A percentile compares a stretch with the other conserved stretches of the same genome.
Evolutionary conservation across 2,797 vertebrate species (phyloP).

Genomic region (Buphagus erythrorhynchus): DNA sequence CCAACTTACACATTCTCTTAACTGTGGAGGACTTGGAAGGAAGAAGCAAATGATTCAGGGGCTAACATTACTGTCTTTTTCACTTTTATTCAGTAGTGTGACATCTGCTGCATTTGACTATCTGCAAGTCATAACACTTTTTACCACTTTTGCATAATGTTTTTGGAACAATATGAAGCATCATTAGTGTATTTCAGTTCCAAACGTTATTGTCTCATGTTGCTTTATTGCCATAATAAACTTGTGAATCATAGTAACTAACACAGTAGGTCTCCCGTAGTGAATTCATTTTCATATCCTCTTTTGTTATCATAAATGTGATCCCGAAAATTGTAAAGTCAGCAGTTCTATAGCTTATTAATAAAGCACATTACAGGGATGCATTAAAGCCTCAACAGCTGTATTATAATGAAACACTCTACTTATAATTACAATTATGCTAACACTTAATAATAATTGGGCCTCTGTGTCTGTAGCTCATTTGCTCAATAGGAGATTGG

Average conservation of each 20-base stretch:
- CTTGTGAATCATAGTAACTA: slow-evolving; percentile 78
- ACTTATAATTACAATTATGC: slow-evolving; percentile 80
- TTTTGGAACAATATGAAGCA: slow-evolving; percentile 64
- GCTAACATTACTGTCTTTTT: background rate
- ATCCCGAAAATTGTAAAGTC: slow-evolving; percentile 76
- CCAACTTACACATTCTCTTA: background rate
- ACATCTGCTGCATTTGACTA: slow-evolving; percentile 55
- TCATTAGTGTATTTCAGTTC: slow-evolving; percentile 64
- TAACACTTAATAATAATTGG: slow-evolving; percentile 80
- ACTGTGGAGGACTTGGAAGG: background rate
- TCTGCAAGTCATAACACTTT: slow-evolving; percentile 52
- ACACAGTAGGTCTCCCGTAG: slow-evolving; percentile 64
- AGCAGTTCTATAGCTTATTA: slow-evolving; percentile 79
- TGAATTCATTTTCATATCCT: slow-evolving; percentile 80
- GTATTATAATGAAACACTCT: slow-evolving; percentile 77
- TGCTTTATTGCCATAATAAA: slow-evolving; percentile 82
- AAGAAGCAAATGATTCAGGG: background rate
- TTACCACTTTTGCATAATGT: slow-evolving; percentile 58
- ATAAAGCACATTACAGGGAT: slow-evolving; percentile 71
- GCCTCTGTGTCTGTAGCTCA: slow-evolving; percentile 65
- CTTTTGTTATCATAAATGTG: slow-evolving; percentile 76
- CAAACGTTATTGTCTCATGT: slow-evolving; percentile 68
- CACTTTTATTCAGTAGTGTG: background rate
- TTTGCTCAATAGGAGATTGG: slow-evolving; percentile 68
- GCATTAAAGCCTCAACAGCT: slow-evolving; percentile 76